A percentile compares a stretch with the other conserved stretches of the same genome.
Evolutionary conservation across 2,888 invertebrate genomes (phyloP).

Genomic region (Lasioglossum oenotherae): DNA sequence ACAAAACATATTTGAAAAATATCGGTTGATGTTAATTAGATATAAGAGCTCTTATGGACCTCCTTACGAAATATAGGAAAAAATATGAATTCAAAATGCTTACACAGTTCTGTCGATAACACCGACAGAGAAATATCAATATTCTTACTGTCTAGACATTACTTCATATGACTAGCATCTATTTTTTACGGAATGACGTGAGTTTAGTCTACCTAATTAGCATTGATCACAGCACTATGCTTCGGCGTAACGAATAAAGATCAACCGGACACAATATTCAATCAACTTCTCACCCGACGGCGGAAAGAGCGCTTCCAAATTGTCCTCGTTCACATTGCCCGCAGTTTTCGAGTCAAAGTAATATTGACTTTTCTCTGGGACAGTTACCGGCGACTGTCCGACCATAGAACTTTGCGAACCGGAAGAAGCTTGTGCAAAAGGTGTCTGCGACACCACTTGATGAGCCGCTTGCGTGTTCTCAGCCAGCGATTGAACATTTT

Average conservation of each 20-base stretch:
- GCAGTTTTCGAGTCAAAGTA: constrained; percentile 78
- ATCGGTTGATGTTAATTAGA: no score
- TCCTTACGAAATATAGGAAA: no score
- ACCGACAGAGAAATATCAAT: no score
- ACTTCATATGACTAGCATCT: no score
- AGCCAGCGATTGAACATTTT: constrained; percentile 65
- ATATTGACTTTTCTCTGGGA: constrained; percentile 78
- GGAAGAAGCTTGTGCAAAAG: constrained; percentile 74
- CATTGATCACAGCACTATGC: no score
- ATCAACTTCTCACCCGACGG: constrained; percentile 84
- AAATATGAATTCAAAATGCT: no score
- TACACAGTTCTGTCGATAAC: no score
- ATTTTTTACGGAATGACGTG: no score
- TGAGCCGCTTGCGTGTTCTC: constrained; percentile 67
- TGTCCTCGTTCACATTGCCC: constrained; percentile 79
- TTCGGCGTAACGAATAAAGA: background rate
- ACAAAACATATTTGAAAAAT: no score
- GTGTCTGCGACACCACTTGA: constrained; percentile 68
- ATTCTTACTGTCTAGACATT: no score
- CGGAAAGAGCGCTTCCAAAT: constrained; percentile 88
- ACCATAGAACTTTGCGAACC: constrained; percentile 79
- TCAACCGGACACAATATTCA: background rate
- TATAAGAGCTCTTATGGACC: no score
- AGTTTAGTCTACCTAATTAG: no score
- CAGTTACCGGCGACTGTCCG: constrained; percentile 81